phyloP scores from a whole-genome alignment of 2,888 invertebrate genomes.

The Dryobota labecula region DNA sequence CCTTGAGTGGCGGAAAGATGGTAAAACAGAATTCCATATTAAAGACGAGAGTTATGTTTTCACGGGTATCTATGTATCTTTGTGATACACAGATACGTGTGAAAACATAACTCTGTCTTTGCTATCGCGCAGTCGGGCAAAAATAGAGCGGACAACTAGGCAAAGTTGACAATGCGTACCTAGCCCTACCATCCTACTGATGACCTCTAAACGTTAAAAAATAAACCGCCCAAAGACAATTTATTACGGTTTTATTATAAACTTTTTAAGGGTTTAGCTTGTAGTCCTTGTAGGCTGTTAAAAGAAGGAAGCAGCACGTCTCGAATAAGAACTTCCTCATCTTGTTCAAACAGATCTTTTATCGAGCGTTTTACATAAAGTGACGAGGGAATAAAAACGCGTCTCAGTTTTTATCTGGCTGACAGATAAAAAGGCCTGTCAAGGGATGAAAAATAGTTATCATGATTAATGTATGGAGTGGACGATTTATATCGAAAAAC shows the following conservation, averaged over 20 bases:
- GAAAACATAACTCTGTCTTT: neutral
- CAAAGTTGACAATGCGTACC: neutral
- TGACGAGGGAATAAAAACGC: slow-evolving; percentile 52
- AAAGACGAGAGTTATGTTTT: too few species aligned
- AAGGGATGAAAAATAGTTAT: slow-evolving; percentile 50
- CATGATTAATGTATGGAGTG: slow-evolving; percentile 52
- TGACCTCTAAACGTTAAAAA: slow-evolving; percentile 1
- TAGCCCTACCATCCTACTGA: neutral
- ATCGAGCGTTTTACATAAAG: slow-evolving; percentile 48
- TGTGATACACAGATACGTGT: too few species aligned
- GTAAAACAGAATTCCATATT: neutral
- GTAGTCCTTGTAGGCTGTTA: neutral
- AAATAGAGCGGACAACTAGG: neutral
- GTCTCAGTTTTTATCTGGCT: slow-evolving; percentile 52
- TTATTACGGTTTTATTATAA: slow-evolving; percentile 6
- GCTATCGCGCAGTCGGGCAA: neutral
- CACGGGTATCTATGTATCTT: too few species aligned
- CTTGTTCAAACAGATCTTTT: slow-evolving; percentile 48
- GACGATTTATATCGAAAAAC: slow-evolving; percentile 44
- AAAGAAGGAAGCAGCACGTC: slow-evolving; percentile 26
- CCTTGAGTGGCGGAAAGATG: neutral
- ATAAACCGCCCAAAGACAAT: slow-evolving; percentile 16
- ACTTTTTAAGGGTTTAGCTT: slow-evolving; percentile 3
- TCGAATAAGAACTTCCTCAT: slow-evolving; percentile 31
- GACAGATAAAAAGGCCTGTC: slow-evolving; percentile 54